phyloP scores from a whole-genome alignment of 2,888 invertebrate genomes.

The Melanostoma mellinum region DNA sequence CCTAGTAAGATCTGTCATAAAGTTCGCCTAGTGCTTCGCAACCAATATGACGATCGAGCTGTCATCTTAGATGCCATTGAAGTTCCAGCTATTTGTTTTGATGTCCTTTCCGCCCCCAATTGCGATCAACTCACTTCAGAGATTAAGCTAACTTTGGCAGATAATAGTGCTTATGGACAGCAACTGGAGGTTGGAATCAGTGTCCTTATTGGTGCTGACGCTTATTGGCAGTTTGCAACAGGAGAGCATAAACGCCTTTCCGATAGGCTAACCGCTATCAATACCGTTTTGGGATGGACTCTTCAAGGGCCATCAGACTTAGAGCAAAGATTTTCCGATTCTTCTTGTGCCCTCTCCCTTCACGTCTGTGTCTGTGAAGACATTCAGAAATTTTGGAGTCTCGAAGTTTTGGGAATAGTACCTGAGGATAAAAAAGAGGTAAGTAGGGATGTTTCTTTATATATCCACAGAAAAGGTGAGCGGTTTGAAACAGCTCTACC shows the following conservation, averaged over 20 bases:
- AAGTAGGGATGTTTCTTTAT: slow-evolving; percentile 15
- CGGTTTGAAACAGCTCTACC: slow-evolving; percentile 42
- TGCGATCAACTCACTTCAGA: background rate
- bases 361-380: slow-evolving; percentile 34
- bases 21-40: slow-evolving; percentile 29
- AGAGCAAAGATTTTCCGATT: slow-evolving; percentile 4
- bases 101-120: slow-evolving; percentile 23
- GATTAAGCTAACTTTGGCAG: slow-evolving; percentile 7
- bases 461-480: slow-evolving; percentile 28
- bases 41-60: slow-evolving; percentile 39
- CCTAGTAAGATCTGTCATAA: slow-evolving; percentile 29
- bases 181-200: slow-evolving; percentile 32
- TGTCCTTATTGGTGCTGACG: slow-evolving; percentile 37
- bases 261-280: slow-evolving; percentile 22
- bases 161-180: slow-evolving; percentile 10
- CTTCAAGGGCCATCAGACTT: slow-evolving; percentile 40
- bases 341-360: slow-evolving; percentile 12
- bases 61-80: slow-evolving; percentile 38
- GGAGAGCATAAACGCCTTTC: slow-evolving; percentile 42
- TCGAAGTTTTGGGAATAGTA: slow-evolving; percentile 38
- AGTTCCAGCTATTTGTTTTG: slow-evolving; percentile 41
- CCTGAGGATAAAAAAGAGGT: slow-evolving; percentile 3
- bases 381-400: slow-evolving; percentile 37
- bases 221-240: slow-evolving; percentile 53
- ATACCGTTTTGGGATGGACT: slow-evolving; percentile 50